Base-by-base conservation (phyloP, 2,888 invertebrate species). In the Acleris literana region DNA sequence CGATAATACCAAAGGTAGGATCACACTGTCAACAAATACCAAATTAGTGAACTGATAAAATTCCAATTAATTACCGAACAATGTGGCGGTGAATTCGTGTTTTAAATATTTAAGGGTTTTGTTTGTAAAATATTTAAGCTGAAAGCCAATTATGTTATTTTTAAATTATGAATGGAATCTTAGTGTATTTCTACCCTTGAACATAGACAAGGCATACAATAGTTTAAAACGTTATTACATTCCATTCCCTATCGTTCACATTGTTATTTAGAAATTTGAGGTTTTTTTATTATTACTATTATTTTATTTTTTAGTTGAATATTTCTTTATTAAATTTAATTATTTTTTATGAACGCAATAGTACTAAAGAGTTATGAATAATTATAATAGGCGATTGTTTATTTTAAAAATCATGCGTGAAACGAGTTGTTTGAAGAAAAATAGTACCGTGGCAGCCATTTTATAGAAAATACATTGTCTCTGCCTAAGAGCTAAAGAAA, bases 401-500 rank as follows among this genome's bases (percentile, higher is more conserved):
- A 56, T 49, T 22, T 58, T 17, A 46, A 39, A 17, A 58, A 46
- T 16, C 65, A 54, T 79, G 78, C 76, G 69, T 82, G 52, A 46
- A 79, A 74, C 66, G 83, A 75, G 81, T 70, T 69, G 74, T 71
- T 66, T 33, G 22, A 65, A 71, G 80, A 84, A 84, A 85, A 81
- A 74, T 83, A 74, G 78, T 82, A 76, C 85, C 85, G 86, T 87
- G 88, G 89, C 88, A 85, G 88, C 92, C 92, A 92, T 92, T 89
- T 92, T 91, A 88, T 88, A 90, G 89, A 91, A 76, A 79, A 71
- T 51, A 71, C 64, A 72, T 88, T 87, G 86, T 92, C 86, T 92
- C 89, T 92, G 91, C 83, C 81, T 70, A 66, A 70, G 77, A 84
- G 79, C 86, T 80, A 90, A 92, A 91, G 92, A 92, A 92, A 91